phyloP scores from a whole-genome alignment of 2,797 vertebrate species.

The Smutsia temminckii region DNA sequence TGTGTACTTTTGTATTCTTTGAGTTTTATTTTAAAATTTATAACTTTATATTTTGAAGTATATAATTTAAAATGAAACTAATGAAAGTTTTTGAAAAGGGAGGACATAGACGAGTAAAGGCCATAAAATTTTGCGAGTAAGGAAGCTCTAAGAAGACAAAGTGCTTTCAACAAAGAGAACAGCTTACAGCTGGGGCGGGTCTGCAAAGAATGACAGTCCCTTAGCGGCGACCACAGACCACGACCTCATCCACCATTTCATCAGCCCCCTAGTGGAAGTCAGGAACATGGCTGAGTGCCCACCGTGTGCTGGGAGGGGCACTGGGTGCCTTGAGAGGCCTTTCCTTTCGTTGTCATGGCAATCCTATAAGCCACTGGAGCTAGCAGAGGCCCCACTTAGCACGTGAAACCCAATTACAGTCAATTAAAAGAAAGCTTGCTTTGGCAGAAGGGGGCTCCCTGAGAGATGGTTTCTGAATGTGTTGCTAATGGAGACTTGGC shows the following conservation, averaged over 20 bases:
- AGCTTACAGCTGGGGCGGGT: background rate
- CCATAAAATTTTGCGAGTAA: background rate
- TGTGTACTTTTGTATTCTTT: background rate
- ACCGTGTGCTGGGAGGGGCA: background rate
- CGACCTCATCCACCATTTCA: background rate
- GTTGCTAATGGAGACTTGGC: background rate
- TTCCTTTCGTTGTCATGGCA: background rate
- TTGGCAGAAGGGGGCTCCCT: background rate
- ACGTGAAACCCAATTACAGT: background rate
- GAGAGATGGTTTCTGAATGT: background rate
- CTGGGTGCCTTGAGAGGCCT: background rate
- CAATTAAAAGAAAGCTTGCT: background rate
- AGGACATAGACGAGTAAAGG: background rate
- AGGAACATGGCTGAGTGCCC: background rate
- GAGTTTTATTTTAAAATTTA: background rate
- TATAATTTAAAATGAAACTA: background rate
- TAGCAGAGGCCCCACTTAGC: background rate
- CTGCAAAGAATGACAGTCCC: background rate
- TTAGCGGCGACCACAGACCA: background rate
- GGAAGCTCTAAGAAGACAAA: background rate
- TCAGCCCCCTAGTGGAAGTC: background rate
- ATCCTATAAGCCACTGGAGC: background rate
- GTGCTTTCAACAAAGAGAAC: background rate
- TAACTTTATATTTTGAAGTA: background rate
- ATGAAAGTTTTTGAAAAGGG: background rate